These are phyloP conservation scores for Chaetops frenatus DNA, from an alignment of 2,113 vertebrate species.

Conservation along the genomic window DNA sequence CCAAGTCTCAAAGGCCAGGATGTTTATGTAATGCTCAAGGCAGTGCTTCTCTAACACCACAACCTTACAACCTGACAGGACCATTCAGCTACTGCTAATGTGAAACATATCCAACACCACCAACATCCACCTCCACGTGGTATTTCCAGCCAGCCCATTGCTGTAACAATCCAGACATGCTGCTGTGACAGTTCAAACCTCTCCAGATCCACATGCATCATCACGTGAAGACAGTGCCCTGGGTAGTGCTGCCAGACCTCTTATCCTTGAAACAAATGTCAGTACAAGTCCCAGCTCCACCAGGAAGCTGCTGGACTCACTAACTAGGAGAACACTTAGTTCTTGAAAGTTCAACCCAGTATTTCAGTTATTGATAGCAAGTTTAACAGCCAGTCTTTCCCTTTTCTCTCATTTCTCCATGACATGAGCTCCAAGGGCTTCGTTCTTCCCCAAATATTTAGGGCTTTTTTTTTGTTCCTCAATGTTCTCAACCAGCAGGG, in stretches of 20 bases:
- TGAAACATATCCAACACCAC: not conserved
- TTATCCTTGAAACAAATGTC: not conserved
- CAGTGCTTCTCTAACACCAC: not conserved
- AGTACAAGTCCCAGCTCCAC: not conserved
- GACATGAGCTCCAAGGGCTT: not conserved
- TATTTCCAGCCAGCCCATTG: not conserved
- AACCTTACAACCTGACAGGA: not conserved
- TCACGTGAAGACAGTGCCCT: fast-evolving
- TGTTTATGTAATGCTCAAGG: not conserved
- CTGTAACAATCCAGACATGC: fast-evolving
- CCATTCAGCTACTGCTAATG: fast-evolving
- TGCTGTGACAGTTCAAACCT: not conserved
- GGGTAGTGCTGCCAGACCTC: not conserved
- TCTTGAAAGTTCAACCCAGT: not conserved
- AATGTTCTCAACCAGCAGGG: not conserved
- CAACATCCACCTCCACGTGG: fast-evolving
- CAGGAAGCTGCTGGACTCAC: not conserved
- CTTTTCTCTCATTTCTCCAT: not conserved
- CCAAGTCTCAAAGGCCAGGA: fast-evolving
- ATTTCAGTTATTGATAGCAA: not conserved
- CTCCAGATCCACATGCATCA: fast-evolving
- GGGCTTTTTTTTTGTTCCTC: not conserved
- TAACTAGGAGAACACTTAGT: not conserved
- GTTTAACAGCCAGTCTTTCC: not conserved
- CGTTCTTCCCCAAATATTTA: not conserved